Percentiles rank a stretch among this genome's conserved stretches.
These are phyloP conservation scores for Catharus fuscescens DNA, from an alignment of 2,113 vertebrate genomes.

Conservation along the genomic window DNA sequence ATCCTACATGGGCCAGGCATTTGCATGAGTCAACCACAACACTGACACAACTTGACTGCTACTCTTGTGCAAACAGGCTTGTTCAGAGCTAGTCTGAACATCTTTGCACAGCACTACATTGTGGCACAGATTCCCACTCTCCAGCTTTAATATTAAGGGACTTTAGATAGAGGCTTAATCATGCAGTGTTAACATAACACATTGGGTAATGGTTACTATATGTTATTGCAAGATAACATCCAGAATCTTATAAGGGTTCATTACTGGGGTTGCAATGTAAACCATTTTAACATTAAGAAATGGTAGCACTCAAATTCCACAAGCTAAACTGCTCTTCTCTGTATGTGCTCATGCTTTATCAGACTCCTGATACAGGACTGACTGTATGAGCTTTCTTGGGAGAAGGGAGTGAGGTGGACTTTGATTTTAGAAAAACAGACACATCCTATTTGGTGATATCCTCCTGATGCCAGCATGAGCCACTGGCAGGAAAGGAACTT, in stretches of 20 bases:
- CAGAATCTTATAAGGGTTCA: neutral
- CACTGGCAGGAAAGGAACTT: neutral
- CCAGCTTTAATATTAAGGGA: neutral
- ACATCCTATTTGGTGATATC: neutral
- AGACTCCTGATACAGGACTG: neutral
- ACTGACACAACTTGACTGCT: slow-evolving; percentile 5
- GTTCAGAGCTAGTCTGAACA: neutral
- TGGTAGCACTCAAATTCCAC: neutral
- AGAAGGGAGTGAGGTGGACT: neutral
- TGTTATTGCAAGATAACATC: neutral
- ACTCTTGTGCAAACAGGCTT: neutral
- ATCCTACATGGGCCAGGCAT: slow-evolving; percentile 1
- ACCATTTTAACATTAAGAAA: neutral
- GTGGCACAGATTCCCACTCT: neutral
- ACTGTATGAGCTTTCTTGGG: neutral
- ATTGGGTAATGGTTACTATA: neutral
- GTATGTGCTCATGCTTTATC: neutral
- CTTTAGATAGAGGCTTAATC: neutral
- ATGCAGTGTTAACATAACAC: neutral
- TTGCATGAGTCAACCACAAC: slow-evolving; percentile 30
- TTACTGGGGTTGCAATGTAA: neutral
- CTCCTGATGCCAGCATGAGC: neutral
- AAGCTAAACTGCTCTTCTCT: neutral
- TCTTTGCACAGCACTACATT: neutral
- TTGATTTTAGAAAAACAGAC: neutral